phyloP scores from a whole-genome alignment of 2,113 vertebrate genomes.

The Benitochromis conjunctus region DNA sequence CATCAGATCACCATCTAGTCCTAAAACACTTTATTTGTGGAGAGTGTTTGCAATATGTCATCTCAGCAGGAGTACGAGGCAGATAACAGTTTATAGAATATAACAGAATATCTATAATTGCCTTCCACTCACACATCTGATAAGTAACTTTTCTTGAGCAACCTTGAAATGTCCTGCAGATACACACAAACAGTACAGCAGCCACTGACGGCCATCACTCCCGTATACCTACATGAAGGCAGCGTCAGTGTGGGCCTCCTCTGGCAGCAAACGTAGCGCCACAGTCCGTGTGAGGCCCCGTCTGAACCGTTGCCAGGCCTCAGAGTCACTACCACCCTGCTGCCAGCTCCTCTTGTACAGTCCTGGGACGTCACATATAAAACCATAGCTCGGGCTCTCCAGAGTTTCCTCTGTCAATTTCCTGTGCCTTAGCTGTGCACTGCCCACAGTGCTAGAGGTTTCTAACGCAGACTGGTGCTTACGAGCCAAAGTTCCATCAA shows the following conservation, averaged over 20 bases:
- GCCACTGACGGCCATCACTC: background rate
- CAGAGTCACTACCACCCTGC: background rate
- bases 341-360: slow-evolving; percentile 1
- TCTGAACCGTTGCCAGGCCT: slow-evolving; percentile 53
- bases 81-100: background rate
- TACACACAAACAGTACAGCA: background rate
- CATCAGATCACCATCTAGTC: background rate
- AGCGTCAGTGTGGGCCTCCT: slow-evolving; percentile 59
- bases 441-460: background rate
- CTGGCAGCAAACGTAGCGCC: slow-evolving; percentile 76
- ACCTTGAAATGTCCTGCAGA: background rate
- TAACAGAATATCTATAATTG: background rate
- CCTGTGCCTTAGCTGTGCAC: slow-evolving; percentile 4
- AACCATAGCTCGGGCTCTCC: slow-evolving; percentile 34
- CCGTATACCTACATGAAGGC: slow-evolving; percentile 66
- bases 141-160: background rate
- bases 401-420: slow-evolving; percentile 1
- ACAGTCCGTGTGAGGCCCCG: slow-evolving; percentile 37
- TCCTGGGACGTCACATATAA: slow-evolving; percentile 53
- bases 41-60: background rate
- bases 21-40: background rate
- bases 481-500: background rate
- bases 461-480: background rate
- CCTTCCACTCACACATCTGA: background rate
- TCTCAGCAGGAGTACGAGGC: background rate